These are phyloP conservation scores for Oscheius sp. DNA, from an alignment of 2,888 invertebrate species.

Conservation along the genomic window DNA sequence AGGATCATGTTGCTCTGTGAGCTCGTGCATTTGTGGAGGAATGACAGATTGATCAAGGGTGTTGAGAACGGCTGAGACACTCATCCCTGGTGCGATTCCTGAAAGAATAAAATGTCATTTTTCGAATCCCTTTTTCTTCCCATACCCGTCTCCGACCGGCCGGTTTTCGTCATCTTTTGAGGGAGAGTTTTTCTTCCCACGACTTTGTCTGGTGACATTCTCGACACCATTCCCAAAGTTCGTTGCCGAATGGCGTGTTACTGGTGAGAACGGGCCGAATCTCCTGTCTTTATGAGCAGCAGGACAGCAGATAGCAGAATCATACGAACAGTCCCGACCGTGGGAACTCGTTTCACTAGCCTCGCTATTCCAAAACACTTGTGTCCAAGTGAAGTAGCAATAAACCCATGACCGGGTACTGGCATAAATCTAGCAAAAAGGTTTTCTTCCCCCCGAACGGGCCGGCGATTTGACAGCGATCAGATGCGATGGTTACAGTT, in stretches of 20 bases:
- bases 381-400: constrained; percentile 32
- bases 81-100: constrained; percentile 46
- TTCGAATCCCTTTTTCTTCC: background rate
- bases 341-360: constrained; percentile 19
- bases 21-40: constrained; percentile 41
- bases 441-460: constrained; percentile 19
- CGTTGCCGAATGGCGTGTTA: constrained; percentile 14
- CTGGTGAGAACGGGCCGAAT: constrained; percentile 13
- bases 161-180: constrained; percentile 8
- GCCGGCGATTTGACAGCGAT: constrained; percentile 31
- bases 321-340: constrained; percentile 11
- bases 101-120: constrained; percentile 21
- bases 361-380: constrained; percentile 34
- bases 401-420: constrained; percentile 32
- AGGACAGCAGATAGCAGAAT: no score
- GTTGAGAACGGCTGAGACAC: constrained; percentile 55
- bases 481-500: background rate
- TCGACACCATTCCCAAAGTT: constrained; percentile 8
- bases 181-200: constrained; percentile 24
- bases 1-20: constrained; percentile 37
- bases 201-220: constrained; percentile 7
- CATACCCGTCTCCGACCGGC: background rate
- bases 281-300: constrained; percentile 14
- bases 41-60: constrained; percentile 44
- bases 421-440: constrained; percentile 34